Conservation (phyloP, 2,113 vertebrate species). For the Numida meleagris region DNA sequence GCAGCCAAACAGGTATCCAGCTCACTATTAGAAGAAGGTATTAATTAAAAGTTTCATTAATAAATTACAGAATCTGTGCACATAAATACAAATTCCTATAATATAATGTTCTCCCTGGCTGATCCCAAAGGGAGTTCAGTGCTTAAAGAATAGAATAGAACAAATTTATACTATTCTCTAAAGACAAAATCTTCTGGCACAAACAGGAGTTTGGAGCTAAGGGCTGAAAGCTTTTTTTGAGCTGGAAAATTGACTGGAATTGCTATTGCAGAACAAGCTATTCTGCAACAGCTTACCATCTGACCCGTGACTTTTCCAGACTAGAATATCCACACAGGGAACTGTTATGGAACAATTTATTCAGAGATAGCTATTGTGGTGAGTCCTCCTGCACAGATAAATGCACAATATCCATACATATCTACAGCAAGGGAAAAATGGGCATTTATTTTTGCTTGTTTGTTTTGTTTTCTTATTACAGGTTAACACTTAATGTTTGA, state of each 20-base stretch:
- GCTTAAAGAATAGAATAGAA: conserved; percentile 21
- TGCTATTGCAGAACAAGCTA: conserved; percentile 40
- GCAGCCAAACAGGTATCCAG: not conserved
- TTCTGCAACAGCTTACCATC: conserved; percentile 10
- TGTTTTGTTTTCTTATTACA: not conserved
- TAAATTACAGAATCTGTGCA: not conserved
- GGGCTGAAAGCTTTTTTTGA: conserved; percentile 6
- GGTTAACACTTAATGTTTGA: not conserved
- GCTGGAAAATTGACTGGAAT: conserved; percentile 26
- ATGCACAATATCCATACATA: not conserved
- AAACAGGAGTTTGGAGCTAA: not conserved
- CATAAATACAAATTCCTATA: not conserved
- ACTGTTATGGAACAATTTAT: not conserved
- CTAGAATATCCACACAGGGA: conserved; percentile 27
- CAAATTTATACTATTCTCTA: not conserved
- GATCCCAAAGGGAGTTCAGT: not conserved
- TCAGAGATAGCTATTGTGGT: not conserved
- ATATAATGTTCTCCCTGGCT: not conserved
- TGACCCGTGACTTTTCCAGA: conserved; percentile 14
- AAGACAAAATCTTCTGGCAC: conserved; percentile 30
- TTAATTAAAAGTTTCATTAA: not conserved
- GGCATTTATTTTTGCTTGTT: not conserved
- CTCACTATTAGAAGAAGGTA: not conserved
- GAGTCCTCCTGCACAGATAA: not conserved
- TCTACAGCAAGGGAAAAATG: not conserved